Conservation (phyloP, 1,140 invertebrate species). For the Drosophila ficusphila region DNA sequence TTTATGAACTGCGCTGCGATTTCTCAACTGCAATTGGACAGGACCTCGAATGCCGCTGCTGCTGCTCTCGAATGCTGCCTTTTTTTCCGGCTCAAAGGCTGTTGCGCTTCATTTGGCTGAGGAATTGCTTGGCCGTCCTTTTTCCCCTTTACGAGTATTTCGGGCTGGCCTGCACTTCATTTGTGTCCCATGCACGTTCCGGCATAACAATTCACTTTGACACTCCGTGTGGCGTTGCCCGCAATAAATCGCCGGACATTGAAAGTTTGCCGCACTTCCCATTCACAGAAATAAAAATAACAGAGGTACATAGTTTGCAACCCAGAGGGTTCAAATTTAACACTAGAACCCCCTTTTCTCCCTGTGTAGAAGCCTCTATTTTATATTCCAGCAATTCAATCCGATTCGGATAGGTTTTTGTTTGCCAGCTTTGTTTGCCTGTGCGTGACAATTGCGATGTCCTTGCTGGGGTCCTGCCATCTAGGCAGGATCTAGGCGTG, state of each 20-base stretch:
- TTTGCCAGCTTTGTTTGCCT: constrained; percentile 32
- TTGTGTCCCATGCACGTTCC: constrained; percentile 65
- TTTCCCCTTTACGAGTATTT: constrained; percentile 62
- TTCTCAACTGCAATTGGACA: constrained; percentile 77
- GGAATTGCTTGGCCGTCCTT: constrained; percentile 34
- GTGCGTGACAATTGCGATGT: constrained; percentile 70
- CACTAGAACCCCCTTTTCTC: background rate
- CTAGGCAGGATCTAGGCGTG: constrained; percentile 13
- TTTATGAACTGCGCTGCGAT: constrained; percentile 75
- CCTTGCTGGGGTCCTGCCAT: background rate
- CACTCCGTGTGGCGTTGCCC: constrained; percentile 41
- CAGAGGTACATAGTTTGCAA: too few species aligned
- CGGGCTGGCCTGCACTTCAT: constrained; percentile 61
- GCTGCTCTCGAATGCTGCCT: constrained; percentile 10
- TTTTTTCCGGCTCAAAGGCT: background rate
- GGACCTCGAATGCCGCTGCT: too few species aligned
- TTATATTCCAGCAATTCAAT: constrained; percentile 56
- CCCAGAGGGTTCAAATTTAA: too few species aligned
- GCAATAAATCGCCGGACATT: constrained; percentile 39
- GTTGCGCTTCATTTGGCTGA: constrained; percentile 59
- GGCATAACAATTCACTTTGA: constrained; percentile 70
- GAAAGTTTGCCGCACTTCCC: constrained; percentile 4
- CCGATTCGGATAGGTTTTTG: constrained; percentile 40
- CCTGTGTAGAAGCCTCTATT: constrained; percentile 18
- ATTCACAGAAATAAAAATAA: background rate